Evolutionary conservation across 2,888 invertebrate species (phyloP).

Genomic region (Drosophila vallismaia): DNA sequence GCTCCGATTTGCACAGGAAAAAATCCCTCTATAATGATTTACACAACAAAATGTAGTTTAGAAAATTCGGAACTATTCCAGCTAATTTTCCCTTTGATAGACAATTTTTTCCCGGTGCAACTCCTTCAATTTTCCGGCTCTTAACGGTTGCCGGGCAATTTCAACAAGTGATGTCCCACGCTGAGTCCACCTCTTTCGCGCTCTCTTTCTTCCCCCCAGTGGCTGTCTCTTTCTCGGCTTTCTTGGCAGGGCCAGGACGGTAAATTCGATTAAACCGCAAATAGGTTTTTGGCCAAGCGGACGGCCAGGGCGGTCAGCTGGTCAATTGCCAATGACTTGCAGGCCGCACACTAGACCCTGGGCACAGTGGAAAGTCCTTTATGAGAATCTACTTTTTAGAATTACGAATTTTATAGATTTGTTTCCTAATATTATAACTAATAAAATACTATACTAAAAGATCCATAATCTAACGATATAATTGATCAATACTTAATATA

Average conservation of each 20-base stretch:
- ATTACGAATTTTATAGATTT: no score
- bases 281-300: conserved; percentile 72
- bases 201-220: background rate
- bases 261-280: conserved; percentile 79
- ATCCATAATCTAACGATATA: no score
- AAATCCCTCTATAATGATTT: background rate
- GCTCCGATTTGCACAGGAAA: conserved; percentile 4
- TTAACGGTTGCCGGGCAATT: conserved; percentile 55
- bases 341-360: conserved; percentile 9
- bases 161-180: conserved; percentile 69
- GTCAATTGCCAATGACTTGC: conserved; percentile 58
- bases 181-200: conserved; percentile 21
- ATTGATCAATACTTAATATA: no score
- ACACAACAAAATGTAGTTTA: background rate
- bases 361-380: conserved; percentile 54
- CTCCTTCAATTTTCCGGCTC: conserved; percentile 25
- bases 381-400: background rate
- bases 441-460: no score
- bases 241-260: conserved; percentile 68
- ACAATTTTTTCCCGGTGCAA: conserved; percentile 12
- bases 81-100: background rate
- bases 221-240: conserved; percentile 32
- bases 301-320: conserved; percentile 60
- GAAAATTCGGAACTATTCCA: background rate
- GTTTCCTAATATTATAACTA: no score